phyloP scores from a whole-genome alignment of 2,797 vertebrate genomes.

The Chelmon rostratus region DNA sequence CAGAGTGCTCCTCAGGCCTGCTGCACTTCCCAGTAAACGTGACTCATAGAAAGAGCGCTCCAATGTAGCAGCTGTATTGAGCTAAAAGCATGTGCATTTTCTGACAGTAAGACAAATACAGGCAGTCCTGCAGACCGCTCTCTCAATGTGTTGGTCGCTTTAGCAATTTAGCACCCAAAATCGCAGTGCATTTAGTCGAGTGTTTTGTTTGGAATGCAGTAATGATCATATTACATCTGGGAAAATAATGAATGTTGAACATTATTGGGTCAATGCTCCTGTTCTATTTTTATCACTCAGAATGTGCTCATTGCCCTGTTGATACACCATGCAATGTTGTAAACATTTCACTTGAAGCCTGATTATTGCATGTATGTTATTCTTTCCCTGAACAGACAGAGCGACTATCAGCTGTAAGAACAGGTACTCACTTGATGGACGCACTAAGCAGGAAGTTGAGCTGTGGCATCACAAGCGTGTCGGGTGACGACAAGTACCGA shows the following conservation, averaged over 20 bases:
- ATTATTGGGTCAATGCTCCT: slow-evolving; percentile 27
- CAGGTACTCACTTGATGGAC: slow-evolving; percentile 93
- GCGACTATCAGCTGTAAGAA: background rate
- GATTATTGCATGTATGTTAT: slow-evolving; percentile 13
- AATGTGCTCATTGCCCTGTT: slow-evolving; percentile 19
- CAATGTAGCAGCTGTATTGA: slow-evolving; percentile 70
- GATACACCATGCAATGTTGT: slow-evolving; percentile 17
- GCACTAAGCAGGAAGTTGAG: slow-evolving; percentile 97
- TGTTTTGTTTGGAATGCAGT: slow-evolving; percentile 74
- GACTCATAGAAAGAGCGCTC: slow-evolving; percentile 81
- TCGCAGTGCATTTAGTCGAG: slow-evolving; percentile 58
- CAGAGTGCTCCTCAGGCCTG: slow-evolving; percentile 85
- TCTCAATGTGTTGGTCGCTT: slow-evolving; percentile 55
- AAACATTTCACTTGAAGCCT: slow-evolving; percentile 49
- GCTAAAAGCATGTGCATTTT: slow-evolving; percentile 80
- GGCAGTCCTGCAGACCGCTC: slow-evolving; percentile 44
- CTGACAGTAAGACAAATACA: slow-evolving; percentile 75
- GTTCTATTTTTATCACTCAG: slow-evolving; percentile 57
- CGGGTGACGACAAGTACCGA: slow-evolving; percentile 94
- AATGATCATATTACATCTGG: slow-evolving; percentile 63
- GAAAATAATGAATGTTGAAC: slow-evolving; percentile 61
- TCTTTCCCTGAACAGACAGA: background rate
- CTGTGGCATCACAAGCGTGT: slow-evolving; percentile 94
- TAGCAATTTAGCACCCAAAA: slow-evolving; percentile 68
- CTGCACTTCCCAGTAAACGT: slow-evolving; percentile 86